Evolutionary conservation across 2,888 invertebrate species (phyloP).

Genomic region (Hydrotaea cyrtoneurina): DNA sequence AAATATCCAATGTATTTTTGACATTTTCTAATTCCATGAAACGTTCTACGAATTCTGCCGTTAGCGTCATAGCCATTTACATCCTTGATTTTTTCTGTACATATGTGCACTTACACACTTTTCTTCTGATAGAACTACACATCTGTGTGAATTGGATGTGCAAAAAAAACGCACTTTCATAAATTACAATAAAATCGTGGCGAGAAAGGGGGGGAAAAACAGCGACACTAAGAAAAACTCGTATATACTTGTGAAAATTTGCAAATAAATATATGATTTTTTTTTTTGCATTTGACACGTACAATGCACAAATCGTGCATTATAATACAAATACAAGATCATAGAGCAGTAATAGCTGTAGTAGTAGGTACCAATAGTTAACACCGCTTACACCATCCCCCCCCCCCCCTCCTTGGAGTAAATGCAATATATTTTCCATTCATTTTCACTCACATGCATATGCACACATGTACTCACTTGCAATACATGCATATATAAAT

Average conservation of each 20-base stretch:
- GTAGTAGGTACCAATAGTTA: not conserved
- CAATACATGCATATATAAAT: constrained; percentile 38
- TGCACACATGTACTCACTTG: not conserved
- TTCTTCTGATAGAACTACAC: constrained; percentile 14
- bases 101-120: no score
- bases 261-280: constrained; percentile 50
- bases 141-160: not conserved
- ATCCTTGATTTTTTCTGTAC: not conserved
- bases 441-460: constrained; percentile 4
- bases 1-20: no score
- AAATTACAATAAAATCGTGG: constrained; percentile 32
- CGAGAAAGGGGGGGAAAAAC: not conserved
- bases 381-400: not conserved
- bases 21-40: no score
- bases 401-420: not conserved
- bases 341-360: not conserved
- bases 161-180: constrained; percentile 19
- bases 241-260: constrained; percentile 14
- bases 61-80: no score
- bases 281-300: constrained; percentile 55
- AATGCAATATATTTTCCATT: constrained; percentile 36
- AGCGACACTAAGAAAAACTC: not conserved
- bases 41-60: no score
- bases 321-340: constrained; percentile 45
- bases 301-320: constrained; percentile 56